Evolutionary conservation across 2,113 vertebrate genomes (phyloP), one percentile per base, ranked within the genome.

Genomic region (Toxotes chatareus): DNA sequence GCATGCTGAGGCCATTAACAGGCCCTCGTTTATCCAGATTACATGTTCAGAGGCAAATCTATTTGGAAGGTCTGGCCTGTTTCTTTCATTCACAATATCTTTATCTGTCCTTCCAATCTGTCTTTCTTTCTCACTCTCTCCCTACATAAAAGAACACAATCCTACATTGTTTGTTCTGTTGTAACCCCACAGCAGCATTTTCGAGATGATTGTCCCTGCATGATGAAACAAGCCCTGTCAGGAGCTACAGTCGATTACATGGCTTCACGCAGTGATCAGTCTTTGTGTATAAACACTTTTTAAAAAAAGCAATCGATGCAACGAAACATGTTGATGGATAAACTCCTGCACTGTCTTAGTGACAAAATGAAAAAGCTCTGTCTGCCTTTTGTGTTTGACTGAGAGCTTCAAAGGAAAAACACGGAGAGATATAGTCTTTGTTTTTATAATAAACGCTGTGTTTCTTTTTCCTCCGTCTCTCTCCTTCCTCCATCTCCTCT

Each of bases 191-290:
- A 82, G 88, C 55, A 63, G 69, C 40, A 77, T 88, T 90, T 89
- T 76, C 1, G 13, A 88, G 88, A 88, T 80, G 86, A 86, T 88
- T 90, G 84, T 88, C 80, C 80, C 86, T 47, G 80, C 17, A 42
- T 88, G 91, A 86, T 88, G 86, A 89, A 86, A 89, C 79, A 10
- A 79, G 73, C 78, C 57, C 82, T 42, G 84, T 91, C 86, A 86
- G 83, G 76, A 84, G 83, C 84, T 64, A 7, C 85, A 81, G 76
- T 62, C 75, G 73, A 88, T 89, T 86, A 88, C 86, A 55, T n/a
- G 78, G 82, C 86, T 71, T 55, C 82, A 78, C 56, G 72, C 51
- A 0, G 79, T 27, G 82, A 87, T 91, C 79, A 36, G 61, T 83
- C 78, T 79, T 88, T 83, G 83, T 84, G 76, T 89, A 62, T 76